Base-by-base conservation (phyloP, 1,140 invertebrate species). In the Ladona fulva region DNA sequence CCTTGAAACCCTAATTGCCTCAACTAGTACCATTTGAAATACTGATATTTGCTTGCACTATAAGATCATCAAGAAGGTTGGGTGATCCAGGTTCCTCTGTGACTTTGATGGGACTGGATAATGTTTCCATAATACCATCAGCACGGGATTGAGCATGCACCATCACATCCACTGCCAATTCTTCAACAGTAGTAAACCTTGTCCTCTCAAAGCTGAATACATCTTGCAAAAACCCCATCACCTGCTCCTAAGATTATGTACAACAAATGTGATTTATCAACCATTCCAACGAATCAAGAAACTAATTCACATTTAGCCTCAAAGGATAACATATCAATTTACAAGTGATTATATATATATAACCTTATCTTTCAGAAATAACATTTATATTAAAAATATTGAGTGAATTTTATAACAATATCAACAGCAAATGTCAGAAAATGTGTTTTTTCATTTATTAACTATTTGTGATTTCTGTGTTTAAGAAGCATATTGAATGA, bases 181-280 rank as follows among this genome's bases (percentile, higher is more conserved):
- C 92, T 80, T 97, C 95, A 6, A 97, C 90, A n/a, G 87, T 92
- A 0, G 94, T 95, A 83, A 95, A 99, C 29, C 95, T 89, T 81
- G 93, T 94, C 84, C 93, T 93, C 79, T 96, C 91, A 84, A 97
- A 97, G 86, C 92, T 96, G 86, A 98, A 99, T 81, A 98, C 91
- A 85, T 98, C 96, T 25, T 89, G 85, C 59, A 98, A 89, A 83
- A 97, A 97, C 44, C 92, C 92, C 73, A 96, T 89, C 1, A 97
- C 91, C 86, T 98, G 93, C 79, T 96, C 92, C 86, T 95, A 84
- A 25, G 85, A 85, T n/a, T n/a, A n/a, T n/a, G n/a, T n/a, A n/a
- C n/a, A n/a, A n/a, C n/a, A n/a, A n/a, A n/a, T n/a, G n/a, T n/a
- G n/a, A n/a, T n/a, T n/a, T n/a, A n/a, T n/a, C n/a, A n/a, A n/a